Evolutionary conservation across 2,797 vertebrate genomes (phyloP).

Genomic region (Manis pentadactyla): DNA sequence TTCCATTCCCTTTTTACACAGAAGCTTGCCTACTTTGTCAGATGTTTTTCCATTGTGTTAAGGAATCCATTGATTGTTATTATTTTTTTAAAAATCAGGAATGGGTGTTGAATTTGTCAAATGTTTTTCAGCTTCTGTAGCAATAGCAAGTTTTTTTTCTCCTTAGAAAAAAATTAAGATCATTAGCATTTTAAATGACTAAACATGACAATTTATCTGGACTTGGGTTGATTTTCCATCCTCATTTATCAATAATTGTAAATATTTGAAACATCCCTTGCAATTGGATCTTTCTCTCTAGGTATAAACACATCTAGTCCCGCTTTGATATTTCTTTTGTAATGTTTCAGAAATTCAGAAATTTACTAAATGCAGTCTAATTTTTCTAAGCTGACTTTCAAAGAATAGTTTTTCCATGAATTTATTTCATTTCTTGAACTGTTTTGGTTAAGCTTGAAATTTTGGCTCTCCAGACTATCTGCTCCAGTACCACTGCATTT

Average conservation of each 20-base stretch:
- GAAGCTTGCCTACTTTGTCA: neutral
- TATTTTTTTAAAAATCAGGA: neutral
- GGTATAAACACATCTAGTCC: neutral
- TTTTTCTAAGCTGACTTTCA: neutral
- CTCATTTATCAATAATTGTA: neutral
- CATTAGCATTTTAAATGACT: neutral
- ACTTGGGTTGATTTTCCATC: neutral
- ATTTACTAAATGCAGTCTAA: neutral
- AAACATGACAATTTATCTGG: neutral
- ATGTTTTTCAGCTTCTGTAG: neutral
- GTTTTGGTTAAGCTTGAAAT: conserved; percentile 8
- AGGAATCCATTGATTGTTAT: neutral
- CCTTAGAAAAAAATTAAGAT: neutral
- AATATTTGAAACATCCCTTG: neutral
- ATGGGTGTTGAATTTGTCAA: neutral
- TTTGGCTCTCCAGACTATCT: neutral
- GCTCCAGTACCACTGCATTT: neutral
- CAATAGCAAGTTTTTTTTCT: neutral
- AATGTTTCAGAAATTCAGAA: neutral
- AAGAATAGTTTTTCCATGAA: neutral
- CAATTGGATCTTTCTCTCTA: neutral
- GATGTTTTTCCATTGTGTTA: neutral
- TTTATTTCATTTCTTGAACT: neutral
- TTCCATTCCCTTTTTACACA: neutral
- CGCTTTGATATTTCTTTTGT: neutral